Conservation (phyloP, 2,113 vertebrate genomes). For the Emydocephalus ijimae region DNA sequence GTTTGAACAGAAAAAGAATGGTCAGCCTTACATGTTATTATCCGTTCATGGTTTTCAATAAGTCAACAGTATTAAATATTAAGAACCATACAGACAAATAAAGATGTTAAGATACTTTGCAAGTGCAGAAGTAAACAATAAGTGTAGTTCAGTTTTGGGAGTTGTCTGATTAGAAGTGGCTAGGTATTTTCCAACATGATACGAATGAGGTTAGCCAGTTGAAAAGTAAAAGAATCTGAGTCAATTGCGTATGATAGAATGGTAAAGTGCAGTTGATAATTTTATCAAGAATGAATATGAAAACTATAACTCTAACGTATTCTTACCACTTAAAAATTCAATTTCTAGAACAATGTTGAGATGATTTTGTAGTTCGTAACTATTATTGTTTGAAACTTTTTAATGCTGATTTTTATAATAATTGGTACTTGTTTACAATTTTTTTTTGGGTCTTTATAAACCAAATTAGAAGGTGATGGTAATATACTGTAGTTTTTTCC, state of each 20-base stretch:
- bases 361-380: constrained; percentile 47
- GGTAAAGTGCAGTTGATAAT: constrained; percentile 45
- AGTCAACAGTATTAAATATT: constrained; percentile 64
- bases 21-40: constrained; percentile 55
- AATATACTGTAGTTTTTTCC: rapidly evolving
- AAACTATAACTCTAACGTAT: constrained; percentile 36
- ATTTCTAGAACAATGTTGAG: constrained; percentile 37
- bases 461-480: background rate
- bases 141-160: constrained; percentile 37
- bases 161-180: background rate
- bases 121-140: constrained; percentile 55
- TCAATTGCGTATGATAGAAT: constrained; percentile 31
- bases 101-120: constrained; percentile 60
- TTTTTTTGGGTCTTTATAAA: constrained; percentile 31
- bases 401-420: constrained; percentile 47
- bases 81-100: constrained; percentile 61
- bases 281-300: constrained; percentile 31
- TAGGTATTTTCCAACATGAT: background rate
- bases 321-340: constrained; percentile 32
- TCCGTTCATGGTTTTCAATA: constrained; percentile 50
- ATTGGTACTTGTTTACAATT: constrained; percentile 47
- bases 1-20: constrained; percentile 55
- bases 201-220: constrained; percentile 34
- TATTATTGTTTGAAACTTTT: constrained; percentile 54
- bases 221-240: constrained; percentile 35